Evolutionary conservation across 2,113 vertebrate species (phyloP), one percentile per base, ranked within the genome.

Genomic region (Leptosomus discolor): DNA sequence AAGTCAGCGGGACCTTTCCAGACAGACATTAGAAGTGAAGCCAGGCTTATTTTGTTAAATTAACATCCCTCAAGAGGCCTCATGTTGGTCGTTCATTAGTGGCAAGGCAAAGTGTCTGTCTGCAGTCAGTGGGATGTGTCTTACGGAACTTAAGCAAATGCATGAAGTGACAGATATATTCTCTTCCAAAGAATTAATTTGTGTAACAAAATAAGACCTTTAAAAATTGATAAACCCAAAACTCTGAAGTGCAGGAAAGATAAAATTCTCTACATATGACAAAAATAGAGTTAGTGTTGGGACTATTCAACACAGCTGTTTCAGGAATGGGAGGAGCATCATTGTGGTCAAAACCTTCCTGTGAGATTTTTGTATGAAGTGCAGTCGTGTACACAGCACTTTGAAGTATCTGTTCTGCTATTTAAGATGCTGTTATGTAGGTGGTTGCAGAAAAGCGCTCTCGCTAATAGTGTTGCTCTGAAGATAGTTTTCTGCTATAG

Each of bases 401-500:
- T 90, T 36, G 68, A 94, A 92, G 54, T 88, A 43, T 91, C 79
- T 85, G 27, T 90, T 91, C 56, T 86, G 43, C 65, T 76, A 15
- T 89, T 70, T 90, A 86, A 46, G 61, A 43, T 76, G 45, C 70
- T 90, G 18, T 85, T 92, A 85, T 21, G 45, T 88, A 92, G 70
- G 63, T 94, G 70, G 27, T n/a, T 94, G 39, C 60, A 68, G 91
- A 67, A 84, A 84, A 87, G 41, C 71, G 17, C n/a, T 86, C 39
- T 68, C 77, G 51, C 46, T 94, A 77, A 68, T 70, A 84, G 8
- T 57, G 37, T 57, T 96, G 75, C 79, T 73, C 69, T 69, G 58
- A 93, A 96, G 94, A 89, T 37, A 67, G 60, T 78, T 94, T 93
- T 90, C 63, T 87, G 71, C 36, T 71, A 81, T 93, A 87, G 94